Conservation (phyloP, 2,888 invertebrate species). For the Sesamia inferens region DNA sequence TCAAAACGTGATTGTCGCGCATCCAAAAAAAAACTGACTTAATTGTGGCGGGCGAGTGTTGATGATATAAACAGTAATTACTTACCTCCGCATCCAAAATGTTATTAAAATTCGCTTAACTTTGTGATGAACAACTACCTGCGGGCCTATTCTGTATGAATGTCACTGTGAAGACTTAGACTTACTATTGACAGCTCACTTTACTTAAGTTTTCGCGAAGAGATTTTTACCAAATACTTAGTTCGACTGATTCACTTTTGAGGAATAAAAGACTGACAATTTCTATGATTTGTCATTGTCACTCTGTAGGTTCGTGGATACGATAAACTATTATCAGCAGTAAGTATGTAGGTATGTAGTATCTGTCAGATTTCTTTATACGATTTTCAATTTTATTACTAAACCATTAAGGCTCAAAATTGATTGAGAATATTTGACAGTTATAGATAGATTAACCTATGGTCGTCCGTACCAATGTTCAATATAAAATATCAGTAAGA, state of each 20-base stretch:
- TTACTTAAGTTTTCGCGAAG: not conserved
- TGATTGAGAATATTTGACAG: too few relatives aligned
- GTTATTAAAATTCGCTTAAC: constrained; percentile 89
- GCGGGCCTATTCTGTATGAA: not conserved
- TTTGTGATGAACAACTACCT: constrained; percentile 67
- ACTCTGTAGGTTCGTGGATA: constrained; percentile 5
- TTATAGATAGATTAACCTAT: too few relatives aligned
- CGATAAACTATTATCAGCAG: constrained; percentile 39
- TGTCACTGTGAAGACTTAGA: not conserved
- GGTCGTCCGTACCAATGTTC: too few relatives aligned
- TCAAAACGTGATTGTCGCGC: constrained; percentile 88
- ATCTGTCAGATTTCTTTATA: too few relatives aligned
- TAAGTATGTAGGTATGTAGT: not conserved
- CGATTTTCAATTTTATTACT: too few relatives aligned
- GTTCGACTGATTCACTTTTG: constrained; percentile 47
- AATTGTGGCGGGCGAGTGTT: constrained; percentile 87
- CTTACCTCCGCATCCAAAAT: constrained; percentile 81
- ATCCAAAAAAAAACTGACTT: constrained; percentile 85
- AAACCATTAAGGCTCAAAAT: too few relatives aligned
- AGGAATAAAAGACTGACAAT: constrained; percentile 65
- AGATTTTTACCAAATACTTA: not conserved
- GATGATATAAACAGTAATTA: constrained; percentile 89
- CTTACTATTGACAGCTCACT: not conserved
- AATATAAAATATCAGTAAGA: too few relatives aligned
- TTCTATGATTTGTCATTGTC: constrained; percentile 56